Base-by-base conservation (phyloP, 2,113 vertebrate genomes). In the Macrotis lagotis region DNA sequence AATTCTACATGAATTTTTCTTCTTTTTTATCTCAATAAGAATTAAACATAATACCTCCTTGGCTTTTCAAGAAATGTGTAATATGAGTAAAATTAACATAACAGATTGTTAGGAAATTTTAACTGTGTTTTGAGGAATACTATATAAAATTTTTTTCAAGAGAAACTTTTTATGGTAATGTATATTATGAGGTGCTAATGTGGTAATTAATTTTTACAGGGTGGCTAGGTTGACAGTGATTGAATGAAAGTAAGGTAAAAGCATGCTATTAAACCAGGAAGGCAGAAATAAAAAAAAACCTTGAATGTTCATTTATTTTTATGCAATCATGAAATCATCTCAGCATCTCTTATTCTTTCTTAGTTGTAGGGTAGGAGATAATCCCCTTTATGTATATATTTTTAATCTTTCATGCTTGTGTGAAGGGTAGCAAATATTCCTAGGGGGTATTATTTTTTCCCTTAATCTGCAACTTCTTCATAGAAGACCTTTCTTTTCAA, bases 121-220 rank as follows among this genome's bases (percentile, higher is more conserved):
- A 93, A 51, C 28, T 94, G 8, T n/a, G 6, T 93, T 96, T 49
- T 92, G 24, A 83, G 44, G 83, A 91, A 93, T 95, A 4, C 5
- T 2, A 52, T 94, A 74, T 90, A 90, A 89, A 24, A 24, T 88
- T 89, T 94, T 92, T 92, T 90, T 44, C 16, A 22, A 50, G 92
- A 96, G 53, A 93, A 50, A 25, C 26, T 94, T 93, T 83, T 92
- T 88, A 3, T 48, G 52, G 51, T 50, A 94, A 94, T 89, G 96
- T 90, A 88, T 91, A 94, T 94, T 94, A 66, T 59, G 19, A 50
- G 96, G 51, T 96, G 52, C 91, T 93, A 93, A 95, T 95, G 83
- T 93, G 52, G 31, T 88, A 92, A 94, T 95, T 74, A 92, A 91
- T 74, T 8, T 93, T 0, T 66, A 53, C 50, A 51, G 4, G 37